phyloP scores from a whole-genome alignment of 2,888 invertebrate species.

The Melitaea athalia region DNA sequence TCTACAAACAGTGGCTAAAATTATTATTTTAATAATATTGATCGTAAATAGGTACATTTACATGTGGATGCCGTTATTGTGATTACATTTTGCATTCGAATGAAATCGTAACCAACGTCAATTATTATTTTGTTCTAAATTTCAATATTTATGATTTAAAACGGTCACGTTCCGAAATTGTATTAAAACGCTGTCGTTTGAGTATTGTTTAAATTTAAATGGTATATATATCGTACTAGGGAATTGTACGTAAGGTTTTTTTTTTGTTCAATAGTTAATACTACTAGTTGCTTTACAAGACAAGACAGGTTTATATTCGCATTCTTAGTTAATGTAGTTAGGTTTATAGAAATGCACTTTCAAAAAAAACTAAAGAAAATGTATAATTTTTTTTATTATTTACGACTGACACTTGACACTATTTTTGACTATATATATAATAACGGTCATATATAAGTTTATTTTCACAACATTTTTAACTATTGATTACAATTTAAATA shows the following conservation, averaged over 20 bases:
- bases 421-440: too few species aligned
- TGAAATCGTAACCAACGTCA: constrained; percentile 22
- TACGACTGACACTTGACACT: too few species aligned
- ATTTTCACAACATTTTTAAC: too few species aligned
- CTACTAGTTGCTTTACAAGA: too few species aligned
- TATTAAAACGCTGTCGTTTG: constrained; percentile 1
- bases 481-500: neutral
- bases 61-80: constrained; percentile 26
- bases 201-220: neutral
- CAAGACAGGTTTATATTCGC: too few species aligned
- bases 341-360: too few species aligned
- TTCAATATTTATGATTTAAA: constrained; percentile 19
- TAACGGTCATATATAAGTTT: too few species aligned
- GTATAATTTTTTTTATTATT: too few species aligned
- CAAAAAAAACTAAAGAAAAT: too few species aligned
- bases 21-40: constrained; percentile 21
- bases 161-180: constrained; percentile 14
- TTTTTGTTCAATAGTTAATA: too few species aligned
- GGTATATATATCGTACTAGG: neutral
- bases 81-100: constrained; percentile 25
- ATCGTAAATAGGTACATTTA: constrained; percentile 25
- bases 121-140: constrained; percentile 25
- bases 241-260: too few species aligned
- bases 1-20: constrained; percentile 9
- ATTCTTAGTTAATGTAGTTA: too few species aligned